Evolutionary conservation across 2,113 vertebrate species (phyloP).

Genomic region (Calcarius ornatus): DNA sequence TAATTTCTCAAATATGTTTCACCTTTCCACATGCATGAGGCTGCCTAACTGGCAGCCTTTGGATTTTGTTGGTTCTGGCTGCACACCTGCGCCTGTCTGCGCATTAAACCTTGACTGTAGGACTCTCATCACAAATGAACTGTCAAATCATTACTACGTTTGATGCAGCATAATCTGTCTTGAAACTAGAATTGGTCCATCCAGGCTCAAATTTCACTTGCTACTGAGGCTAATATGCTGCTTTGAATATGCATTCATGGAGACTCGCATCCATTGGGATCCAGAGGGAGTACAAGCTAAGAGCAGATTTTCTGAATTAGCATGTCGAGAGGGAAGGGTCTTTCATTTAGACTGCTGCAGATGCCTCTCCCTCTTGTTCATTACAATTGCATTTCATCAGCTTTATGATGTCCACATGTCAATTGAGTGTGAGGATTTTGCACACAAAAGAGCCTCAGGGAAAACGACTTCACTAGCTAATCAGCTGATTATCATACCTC

Average conservation of each 20-base stretch:
- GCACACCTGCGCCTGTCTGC: conserved; percentile 89
- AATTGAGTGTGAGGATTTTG: conserved; percentile 99
- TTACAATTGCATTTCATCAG: conserved; percentile 99
- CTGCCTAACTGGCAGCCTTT: conserved; percentile 81
- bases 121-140: conserved; percentile 97
- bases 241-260: conserved; percentile 99
- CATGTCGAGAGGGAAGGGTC: conserved; percentile 96
- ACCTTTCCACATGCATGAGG: conserved; percentile 75
- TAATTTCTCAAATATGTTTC: conserved; percentile 85
- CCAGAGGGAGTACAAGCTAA: conserved; percentile 93
- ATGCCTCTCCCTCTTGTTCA: conserved; percentile 99
- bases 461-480: conserved; percentile 98
- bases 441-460: conserved; percentile 99
- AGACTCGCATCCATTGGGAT: conserved; percentile 88
- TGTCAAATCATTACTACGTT: conserved; percentile 99
- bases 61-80: conserved; percentile 80
- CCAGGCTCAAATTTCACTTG: conserved; percentile 82
- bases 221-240: conserved; percentile 83
- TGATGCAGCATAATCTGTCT: conserved; percentile 99
- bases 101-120: conserved; percentile 90
- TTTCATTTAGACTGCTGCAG: conserved; percentile 93
- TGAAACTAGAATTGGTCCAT: conserved; percentile 96
- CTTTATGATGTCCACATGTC: conserved; percentile 99
- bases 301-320: conserved; percentile 99
- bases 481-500: conserved; percentile 99